Conservation (phyloP, 2,797 vertebrate species). For the Scolopax rusticola region DNA sequence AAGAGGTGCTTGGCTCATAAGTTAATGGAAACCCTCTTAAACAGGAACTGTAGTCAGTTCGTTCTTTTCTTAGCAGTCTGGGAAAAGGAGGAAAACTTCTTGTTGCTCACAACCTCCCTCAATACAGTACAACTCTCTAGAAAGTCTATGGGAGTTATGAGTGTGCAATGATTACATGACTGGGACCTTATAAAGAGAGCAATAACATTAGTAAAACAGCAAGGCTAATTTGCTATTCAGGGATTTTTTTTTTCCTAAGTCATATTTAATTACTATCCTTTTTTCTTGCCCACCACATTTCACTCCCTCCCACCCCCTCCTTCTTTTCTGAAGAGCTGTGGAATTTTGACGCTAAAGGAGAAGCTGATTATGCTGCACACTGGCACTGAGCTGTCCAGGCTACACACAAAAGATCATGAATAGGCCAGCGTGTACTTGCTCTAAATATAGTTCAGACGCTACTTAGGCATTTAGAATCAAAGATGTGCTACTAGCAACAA, state of each 20-base stretch:
- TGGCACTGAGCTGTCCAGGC: slow-evolving; percentile 60
- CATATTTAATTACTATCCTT: slow-evolving; percentile 64
- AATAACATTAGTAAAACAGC: slow-evolving; percentile 30
- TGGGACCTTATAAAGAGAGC: slow-evolving; percentile 13
- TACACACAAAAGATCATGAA: slow-evolving; percentile 66
- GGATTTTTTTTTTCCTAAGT: slow-evolving; percentile 28
- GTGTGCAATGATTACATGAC: slow-evolving; percentile 33
- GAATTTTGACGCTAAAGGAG: slow-evolving; percentile 45
- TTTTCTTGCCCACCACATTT: slow-evolving; percentile 21
- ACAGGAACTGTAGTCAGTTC: not conserved
- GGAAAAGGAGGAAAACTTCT: not conserved
- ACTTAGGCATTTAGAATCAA: slow-evolving; percentile 73
- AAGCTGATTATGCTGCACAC: slow-evolving; percentile 40
- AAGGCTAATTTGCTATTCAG: slow-evolving; percentile 60
- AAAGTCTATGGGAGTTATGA: slow-evolving; percentile 35
- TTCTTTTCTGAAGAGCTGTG: slow-evolving; percentile 48
- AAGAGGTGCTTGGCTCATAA: not conserved
- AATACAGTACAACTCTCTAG: not conserved
- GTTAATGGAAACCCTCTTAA: not conserved
- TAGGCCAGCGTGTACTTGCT: slow-evolving; percentile 72
- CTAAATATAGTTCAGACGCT: slow-evolving; percentile 74
- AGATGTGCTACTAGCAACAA: slow-evolving; percentile 77
- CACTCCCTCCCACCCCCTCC: not conserved
- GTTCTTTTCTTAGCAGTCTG: not conserved
- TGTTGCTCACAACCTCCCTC: not conserved